These are phyloP conservation scores for Frankliniella fusca DNA, from an alignment of 2,888 invertebrate species.

Conservation along the genomic window DNA sequence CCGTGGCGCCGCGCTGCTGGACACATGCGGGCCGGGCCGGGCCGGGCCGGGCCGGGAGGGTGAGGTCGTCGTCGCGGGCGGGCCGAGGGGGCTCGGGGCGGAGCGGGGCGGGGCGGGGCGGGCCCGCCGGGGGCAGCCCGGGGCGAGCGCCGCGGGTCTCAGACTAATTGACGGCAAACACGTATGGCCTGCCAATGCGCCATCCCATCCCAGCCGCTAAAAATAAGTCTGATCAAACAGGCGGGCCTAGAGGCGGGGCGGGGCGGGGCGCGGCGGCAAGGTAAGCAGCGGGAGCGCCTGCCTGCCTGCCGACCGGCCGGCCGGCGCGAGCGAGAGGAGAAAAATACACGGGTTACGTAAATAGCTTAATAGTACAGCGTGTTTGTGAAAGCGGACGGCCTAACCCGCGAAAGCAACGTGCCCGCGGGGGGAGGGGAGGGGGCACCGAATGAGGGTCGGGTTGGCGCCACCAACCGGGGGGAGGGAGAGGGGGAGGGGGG, in stretches of 20 bases:
- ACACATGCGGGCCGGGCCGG: too few relatives aligned
- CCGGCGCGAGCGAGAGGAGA: constrained; percentile 2
- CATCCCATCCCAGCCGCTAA: constrained; percentile 6
- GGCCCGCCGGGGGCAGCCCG: not conserved
- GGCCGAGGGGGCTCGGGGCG: too few relatives aligned
- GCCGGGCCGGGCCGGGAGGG: too few relatives aligned
- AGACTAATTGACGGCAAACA: not conserved
- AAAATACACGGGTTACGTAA: constrained; percentile 15
- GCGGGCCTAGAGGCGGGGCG: not conserved
- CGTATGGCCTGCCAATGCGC: not conserved
- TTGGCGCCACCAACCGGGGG: not conserved
- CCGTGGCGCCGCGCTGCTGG: not conserved
- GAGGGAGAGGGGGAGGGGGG: not conserved
- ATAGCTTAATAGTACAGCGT: constrained; percentile 22
- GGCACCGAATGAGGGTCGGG: constrained; percentile 20
- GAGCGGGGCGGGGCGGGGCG: too few relatives aligned
- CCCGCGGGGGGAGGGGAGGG: not conserved
- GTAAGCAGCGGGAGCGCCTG: not conserved
- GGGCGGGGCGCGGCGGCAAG: not conserved
- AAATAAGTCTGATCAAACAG: constrained; percentile 23
- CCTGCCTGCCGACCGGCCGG: constrained; percentile 16
- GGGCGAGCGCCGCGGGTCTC: not conserved
- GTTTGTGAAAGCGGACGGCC: constrained; percentile 23
- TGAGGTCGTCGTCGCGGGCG: too few relatives aligned
- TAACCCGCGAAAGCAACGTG: constrained; percentile 16